Percentiles rank a stretch among this genome's conserved stretches.
phyloP scores from a whole-genome alignment of 2,113 vertebrate genomes.

The Merops nubicus region DNA sequence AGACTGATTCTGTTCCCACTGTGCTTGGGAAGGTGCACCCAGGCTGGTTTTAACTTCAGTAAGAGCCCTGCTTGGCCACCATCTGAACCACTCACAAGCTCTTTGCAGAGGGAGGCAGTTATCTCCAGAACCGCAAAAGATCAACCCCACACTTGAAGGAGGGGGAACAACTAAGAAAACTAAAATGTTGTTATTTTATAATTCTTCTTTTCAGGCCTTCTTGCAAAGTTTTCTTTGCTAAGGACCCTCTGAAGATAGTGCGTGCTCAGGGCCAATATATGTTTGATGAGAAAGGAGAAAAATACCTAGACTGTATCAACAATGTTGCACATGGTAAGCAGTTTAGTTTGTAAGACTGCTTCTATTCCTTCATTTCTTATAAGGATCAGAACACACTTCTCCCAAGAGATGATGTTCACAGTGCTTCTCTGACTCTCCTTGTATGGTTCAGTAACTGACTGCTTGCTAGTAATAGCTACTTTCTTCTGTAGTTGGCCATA shows the following conservation, averaged over 20 bases:
- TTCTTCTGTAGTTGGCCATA: slow-evolving; percentile 87
- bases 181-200: neutral
- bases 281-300: slow-evolving; percentile 89
- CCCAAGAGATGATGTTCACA: neutral
- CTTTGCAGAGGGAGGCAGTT: neutral
- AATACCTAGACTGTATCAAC: slow-evolving; percentile 95
- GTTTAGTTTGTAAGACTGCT: neutral
- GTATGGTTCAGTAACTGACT: neutral
- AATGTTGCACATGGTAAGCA: slow-evolving; percentile 94
- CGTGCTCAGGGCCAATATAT: slow-evolving; percentile 91
- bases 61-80: neutral
- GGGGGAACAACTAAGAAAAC: neutral
- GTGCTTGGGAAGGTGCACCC: fast-evolving
- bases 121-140: neutral
- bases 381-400: neutral
- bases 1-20: neutral
- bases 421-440: neutral
- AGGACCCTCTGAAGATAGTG: slow-evolving; percentile 94
- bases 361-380: neutral
- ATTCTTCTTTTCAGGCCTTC: slow-evolving; percentile 83
- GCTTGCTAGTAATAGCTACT: neutral
- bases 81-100: neutral
- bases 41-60: neutral
- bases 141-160: neutral
- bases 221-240: slow-evolving; percentile 93